These are phyloP conservation scores for Perca schrenkii DNA, from an alignment of 2,113 vertebrate genomes.

Conservation along the genomic window DNA sequence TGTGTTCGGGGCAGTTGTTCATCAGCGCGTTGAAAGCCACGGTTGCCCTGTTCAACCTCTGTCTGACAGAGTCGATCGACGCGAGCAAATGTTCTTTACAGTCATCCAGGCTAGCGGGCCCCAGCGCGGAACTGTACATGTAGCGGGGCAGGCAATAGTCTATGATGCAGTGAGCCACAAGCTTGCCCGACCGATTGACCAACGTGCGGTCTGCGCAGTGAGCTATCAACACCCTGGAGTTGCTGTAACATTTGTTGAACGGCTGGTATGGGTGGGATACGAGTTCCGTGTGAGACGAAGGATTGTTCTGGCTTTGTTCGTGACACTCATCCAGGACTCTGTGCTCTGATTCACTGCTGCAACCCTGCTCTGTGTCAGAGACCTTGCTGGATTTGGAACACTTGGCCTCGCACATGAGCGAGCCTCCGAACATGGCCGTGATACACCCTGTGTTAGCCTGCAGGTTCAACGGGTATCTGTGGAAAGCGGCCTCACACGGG, in stretches of 20 bases:
- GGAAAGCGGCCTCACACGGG: not conserved
- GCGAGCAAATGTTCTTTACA: not conserved
- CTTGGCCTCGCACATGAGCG: not conserved
- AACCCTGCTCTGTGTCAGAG: no score
- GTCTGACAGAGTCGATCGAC: rapidly evolving
- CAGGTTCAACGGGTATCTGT: slow-evolving; percentile 4
- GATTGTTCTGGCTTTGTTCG: no score
- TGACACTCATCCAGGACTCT: no score
- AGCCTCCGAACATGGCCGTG: slow-evolving; percentile 18
- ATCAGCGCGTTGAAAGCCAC: not conserved
- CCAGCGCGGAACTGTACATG: not conserved
- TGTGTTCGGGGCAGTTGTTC: slow-evolving; percentile 22
- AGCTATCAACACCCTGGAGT: not conserved
- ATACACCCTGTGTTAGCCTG: not conserved
- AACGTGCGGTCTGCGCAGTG: not conserved
- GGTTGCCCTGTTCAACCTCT: not conserved
- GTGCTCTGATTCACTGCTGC: no score
- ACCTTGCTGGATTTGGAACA: no score
- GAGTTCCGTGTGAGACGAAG: not conserved
- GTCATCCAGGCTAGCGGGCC: not conserved
- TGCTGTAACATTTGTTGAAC: not conserved
- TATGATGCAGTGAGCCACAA: not conserved
- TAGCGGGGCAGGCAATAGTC: not conserved
- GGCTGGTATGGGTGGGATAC: not conserved
- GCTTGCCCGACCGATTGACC: not conserved